Evolutionary conservation across 2,888 invertebrate species (phyloP), one percentile per base, ranked within the genome.

Genomic region (Agapostemon virescens): DNA sequence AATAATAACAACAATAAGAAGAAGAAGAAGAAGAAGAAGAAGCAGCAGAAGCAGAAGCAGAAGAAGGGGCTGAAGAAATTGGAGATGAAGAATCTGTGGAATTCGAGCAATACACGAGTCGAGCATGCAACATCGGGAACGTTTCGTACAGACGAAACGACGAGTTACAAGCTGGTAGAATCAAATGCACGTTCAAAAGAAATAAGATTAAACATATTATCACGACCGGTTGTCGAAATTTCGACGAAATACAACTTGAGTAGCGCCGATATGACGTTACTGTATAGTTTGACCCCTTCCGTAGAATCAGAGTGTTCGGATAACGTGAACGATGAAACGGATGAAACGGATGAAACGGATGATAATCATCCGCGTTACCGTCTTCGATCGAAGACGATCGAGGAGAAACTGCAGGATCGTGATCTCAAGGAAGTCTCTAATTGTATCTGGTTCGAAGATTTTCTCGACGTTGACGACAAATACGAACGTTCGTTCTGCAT

Each of bases 211-310:
- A 81, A 83, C n/a, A 68, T 74, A 17, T 40, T 90, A 2, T 88
- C 89, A 5, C 79, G 83, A 23, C 87, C 87, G 0, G 86, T 40
- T 33, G 5, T 63, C 15, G 11, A 88, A 38, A 77, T 83, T 20
- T 89, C 91, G 11, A 76, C 79, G 0, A 91, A 92, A 36, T 92
- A 92, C 42, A 90, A 87, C 78, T 82, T 92, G 13, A 87, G 90
- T 69, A 79, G 89, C 0, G 75, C 82, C 2, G 89, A 89, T 20
- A 90, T 92, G 89, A 89, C 79, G 40, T 77, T 87, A 4, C 87
- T 92, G 40, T 92, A 92, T 66, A 92, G 92, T 38, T 75, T 92
- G 5, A 90, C 91, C 1, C 91, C 91, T 2, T 81, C 83, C 11
- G 77, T 80, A 0, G 85, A 84, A 23, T 20, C 58, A 1, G 78